Percentiles rank a stretch among this genome's conserved stretches.
phyloP scores from a whole-genome alignment of 2,113 vertebrate genomes.

The Drymodes brunneopygia region DNA sequence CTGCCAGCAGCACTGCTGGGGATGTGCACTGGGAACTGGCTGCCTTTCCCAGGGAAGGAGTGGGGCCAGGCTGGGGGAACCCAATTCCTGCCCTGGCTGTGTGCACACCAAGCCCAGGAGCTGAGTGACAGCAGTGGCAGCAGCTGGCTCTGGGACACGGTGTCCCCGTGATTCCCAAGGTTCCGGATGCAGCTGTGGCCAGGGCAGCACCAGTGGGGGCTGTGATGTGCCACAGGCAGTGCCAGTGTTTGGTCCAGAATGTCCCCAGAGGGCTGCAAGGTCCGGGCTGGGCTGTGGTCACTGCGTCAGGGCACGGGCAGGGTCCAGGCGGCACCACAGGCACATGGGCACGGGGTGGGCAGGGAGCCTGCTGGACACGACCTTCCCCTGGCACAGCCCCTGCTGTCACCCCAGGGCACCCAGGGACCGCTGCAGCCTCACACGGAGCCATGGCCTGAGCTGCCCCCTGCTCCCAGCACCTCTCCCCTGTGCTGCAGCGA shows the following conservation, averaged over 20 bases:
- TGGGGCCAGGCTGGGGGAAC: neutral
- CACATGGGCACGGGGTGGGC: fast-evolving
- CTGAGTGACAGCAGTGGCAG: fast-evolving
- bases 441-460: fast-evolving
- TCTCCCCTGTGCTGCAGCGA: neutral
- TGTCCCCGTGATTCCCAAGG: fast-evolving
- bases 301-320: neutral
- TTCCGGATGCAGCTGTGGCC: fast-evolving
- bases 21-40: fast-evolving
- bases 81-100: too few relatives aligned
- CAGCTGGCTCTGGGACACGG: fast-evolving
- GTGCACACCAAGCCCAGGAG: fast-evolving
- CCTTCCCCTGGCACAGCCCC: neutral
- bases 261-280: neutral
- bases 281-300: neutral
- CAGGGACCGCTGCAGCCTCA: neutral
- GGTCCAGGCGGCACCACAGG: neutral
- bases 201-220: fast-evolving
- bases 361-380: neutral
- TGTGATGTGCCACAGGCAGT: fast-evolving
- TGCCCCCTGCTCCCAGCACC: fast-evolving
- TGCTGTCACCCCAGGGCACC: neutral
- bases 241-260: neutral
- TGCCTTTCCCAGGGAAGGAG: neutral
- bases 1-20: fast-evolving